Evolutionary conservation across 2,797 vertebrate species (phyloP).

Genomic region (Phoeniculus purpureus): DNA sequence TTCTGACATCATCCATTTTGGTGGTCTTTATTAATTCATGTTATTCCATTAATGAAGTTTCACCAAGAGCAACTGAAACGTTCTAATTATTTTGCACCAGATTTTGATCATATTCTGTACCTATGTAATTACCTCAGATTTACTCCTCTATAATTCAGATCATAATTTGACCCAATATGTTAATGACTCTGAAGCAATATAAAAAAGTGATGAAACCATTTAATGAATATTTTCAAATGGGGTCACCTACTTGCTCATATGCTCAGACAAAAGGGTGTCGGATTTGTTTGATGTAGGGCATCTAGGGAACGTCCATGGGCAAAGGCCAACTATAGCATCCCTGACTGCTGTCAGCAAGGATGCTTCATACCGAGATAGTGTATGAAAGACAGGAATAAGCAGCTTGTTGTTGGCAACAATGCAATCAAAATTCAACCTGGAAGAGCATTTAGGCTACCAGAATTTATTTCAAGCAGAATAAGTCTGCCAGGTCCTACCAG

Average conservation of each 20-base stretch:
- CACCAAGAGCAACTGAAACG: neutral
- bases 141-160: constrained; percentile 48
- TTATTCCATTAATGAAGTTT: constrained; percentile 24
- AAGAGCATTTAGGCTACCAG: neutral
- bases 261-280: constrained; percentile 44
- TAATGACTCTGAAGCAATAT: constrained; percentile 39
- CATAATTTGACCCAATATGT: constrained; percentile 31
- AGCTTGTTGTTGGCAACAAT: neutral
- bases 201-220: constrained; percentile 55
- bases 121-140: constrained; percentile 20
- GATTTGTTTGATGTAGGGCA: constrained; percentile 57
- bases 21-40: constrained; percentile 24
- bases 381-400: neutral
- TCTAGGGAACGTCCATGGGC: neutral
- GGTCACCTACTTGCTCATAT: constrained; percentile 43
- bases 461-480: neutral
- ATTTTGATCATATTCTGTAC: neutral
- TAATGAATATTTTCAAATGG: constrained; percentile 69
- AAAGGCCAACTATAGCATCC: neutral
- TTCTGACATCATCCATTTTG: neutral
- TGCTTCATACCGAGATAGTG: neutral
- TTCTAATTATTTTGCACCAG: constrained; percentile 47
- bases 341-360: constrained; percentile 15
- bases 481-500: neutral
- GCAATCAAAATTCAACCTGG: neutral